Base-by-base conservation (phyloP, 2,113 vertebrate species). In the Piprites chloris region DNA sequence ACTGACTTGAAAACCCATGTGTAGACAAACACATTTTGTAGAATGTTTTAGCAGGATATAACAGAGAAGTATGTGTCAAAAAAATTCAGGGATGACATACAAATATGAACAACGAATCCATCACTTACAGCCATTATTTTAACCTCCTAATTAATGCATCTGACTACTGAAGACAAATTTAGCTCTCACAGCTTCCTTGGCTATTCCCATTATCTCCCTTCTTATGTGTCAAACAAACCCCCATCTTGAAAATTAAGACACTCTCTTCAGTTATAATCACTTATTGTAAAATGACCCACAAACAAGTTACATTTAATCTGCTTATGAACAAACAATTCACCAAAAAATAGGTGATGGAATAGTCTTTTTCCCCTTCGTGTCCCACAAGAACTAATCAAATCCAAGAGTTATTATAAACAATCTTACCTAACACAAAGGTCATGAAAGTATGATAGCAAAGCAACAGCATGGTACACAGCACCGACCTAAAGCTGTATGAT, bases 371-470 rank as follows among this genome's bases (percentile, higher is more conserved):
- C 92, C 85, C 53, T 58, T 49, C 33, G 28, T 27, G 61, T 86
- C 96, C 93, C 84, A 63, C 58, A 93, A 95, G 66, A 94, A 95
- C 87, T 77, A 71, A 87, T 35, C 49, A 95, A 83, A 92, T 73
- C 65, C 93, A 78, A 96, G 91, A 94, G 62, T 95, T 95, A 94
- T 93, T 58, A 94, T 90, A 95, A 95, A 89, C 79, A 91, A 81
- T 49, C 98, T 98, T 97, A 99, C 99, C 99, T 41, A 99, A 97
- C 96, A 99, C 99, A 93, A 99, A 99, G 96, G 98, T 99, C 98
- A 99, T 99, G 98, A 99, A 99, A 59, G 99, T 99, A 97, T 99
- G 99, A 97, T 99, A 99, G 97, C 99, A 99, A 69, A 99, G 98
- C 91, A 99, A 98, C 92, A 99, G 97, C 99, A 99, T 98, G 97